Conservation (phyloP, 2,888 invertebrate species). For the Drosophila mayaguana region DNA sequence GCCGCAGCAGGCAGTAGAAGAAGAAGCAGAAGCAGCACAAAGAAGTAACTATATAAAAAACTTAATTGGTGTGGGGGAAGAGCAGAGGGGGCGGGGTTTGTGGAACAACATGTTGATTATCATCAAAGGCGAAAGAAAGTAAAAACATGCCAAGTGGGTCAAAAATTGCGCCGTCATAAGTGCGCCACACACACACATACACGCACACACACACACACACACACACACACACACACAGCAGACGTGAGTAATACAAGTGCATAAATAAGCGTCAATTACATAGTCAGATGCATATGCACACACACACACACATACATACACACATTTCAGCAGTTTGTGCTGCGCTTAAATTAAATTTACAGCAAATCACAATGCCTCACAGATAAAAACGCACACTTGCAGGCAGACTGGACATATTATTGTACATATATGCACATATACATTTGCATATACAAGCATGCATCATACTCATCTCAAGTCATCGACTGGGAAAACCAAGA, state of each 20-base stretch:
- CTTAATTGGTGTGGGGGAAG: conserved; percentile 8
- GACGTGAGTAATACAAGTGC: conserved; percentile 4
- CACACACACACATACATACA: not conserved
- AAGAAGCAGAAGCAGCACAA: not conserved
- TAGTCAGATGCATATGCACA: not conserved
- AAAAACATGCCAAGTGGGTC: conserved; percentile 75
- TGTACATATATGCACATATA: not conserved
- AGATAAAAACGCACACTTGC: conserved; percentile 8
- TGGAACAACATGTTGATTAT: conserved; percentile 40
- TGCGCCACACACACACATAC: conserved; percentile 3
- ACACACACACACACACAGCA: conserved; percentile 28
- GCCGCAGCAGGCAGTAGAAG: conserved; percentile 7
- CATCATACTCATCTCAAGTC: not conserved
- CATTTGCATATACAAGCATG: not conserved
- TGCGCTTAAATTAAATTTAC: conserved; percentile 45
- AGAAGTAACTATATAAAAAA: conserved; percentile 13
- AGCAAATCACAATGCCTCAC: conserved; percentile 10
- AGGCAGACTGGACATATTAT: too few species aligned
- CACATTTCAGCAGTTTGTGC: not conserved
- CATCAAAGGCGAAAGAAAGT: conserved; percentile 73
- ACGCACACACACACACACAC: conserved; percentile 11
- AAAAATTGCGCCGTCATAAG: conserved; percentile 64
- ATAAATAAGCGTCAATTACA: conserved; percentile 6
- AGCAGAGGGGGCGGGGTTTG: not conserved
- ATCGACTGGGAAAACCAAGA: conserved; percentile 17